Percentiles rank a stretch among this genome's conserved stretches.
phyloP scores from a whole-genome alignment of 2,797 vertebrate genomes.

The Heterohyrax brucei region DNA sequence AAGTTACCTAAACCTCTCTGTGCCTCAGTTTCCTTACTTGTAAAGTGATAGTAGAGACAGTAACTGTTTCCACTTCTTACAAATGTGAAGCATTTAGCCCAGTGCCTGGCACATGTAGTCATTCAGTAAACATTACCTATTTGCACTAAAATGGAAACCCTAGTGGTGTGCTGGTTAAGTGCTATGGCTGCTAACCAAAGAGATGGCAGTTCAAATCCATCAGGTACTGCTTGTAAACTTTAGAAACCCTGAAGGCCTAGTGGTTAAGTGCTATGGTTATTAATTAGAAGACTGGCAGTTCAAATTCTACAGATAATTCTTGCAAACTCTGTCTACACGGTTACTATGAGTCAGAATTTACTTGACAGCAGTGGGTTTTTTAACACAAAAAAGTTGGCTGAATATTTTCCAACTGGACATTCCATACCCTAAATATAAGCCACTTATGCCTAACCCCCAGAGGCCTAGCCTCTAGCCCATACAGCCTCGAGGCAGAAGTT shows the following conservation, averaged over 20 bases:
- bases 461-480: not conserved
- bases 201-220: too few species aligned
- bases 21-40: not conserved
- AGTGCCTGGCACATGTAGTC: not conserved
- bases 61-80: not conserved
- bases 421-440: not conserved
- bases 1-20: not conserved
- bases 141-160: not conserved
- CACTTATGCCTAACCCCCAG: not conserved
- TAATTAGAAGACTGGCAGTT: too few species aligned
- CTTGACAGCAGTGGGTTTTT: too few species aligned
- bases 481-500: not conserved
- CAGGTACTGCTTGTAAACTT: too few species aligned
- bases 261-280: too few species aligned
- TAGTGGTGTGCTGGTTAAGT: too few species aligned
- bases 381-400: not conserved
- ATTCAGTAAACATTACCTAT: not conserved
- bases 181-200: too few species aligned
- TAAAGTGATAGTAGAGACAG: not conserved
- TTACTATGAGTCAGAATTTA: too few species aligned
- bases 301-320: too few species aligned
- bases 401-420: not conserved
- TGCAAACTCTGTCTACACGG: too few species aligned
- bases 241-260: too few species aligned
- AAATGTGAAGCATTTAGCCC: not conserved